phyloP scores from a whole-genome alignment of 2,888 invertebrate species.

The Cabera pusaria region DNA sequence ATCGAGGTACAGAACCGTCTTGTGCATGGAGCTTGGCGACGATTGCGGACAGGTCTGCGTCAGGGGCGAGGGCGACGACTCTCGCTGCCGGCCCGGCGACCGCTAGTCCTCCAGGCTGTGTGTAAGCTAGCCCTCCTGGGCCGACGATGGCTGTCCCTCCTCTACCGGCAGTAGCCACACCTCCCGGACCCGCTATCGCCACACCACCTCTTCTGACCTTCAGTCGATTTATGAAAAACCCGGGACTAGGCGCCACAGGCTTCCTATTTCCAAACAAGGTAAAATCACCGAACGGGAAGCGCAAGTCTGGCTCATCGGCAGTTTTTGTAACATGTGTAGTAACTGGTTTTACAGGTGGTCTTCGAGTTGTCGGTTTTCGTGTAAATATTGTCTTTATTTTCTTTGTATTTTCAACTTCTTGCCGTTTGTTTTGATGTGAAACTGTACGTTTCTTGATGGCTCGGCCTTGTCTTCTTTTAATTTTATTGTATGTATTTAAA shows the following conservation, averaged over 20 bases:
- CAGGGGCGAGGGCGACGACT: slow-evolving; percentile 86
- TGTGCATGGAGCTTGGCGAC: slow-evolving; percentile 68
- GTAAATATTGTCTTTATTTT: slow-evolving; percentile 52
- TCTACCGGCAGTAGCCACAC: slow-evolving; percentile 90
- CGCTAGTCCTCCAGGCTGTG: slow-evolving; percentile 89
- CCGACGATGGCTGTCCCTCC: slow-evolving; percentile 92
- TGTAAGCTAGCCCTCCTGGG: slow-evolving; percentile 89
- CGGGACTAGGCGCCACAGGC: slow-evolving; percentile 74
- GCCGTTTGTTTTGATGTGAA: slow-evolving; percentile 37
- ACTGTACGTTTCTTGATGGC: slow-evolving; percentile 62
- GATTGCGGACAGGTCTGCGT: slow-evolving; percentile 83
- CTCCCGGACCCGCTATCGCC: slow-evolving; percentile 92
- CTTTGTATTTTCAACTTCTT: slow-evolving; percentile 43
- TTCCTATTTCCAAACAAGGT: slow-evolving; percentile 37
- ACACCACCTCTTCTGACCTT: slow-evolving; percentile 90
- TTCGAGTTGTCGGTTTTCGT: slow-evolving; percentile 41
- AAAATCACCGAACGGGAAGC: slow-evolving; percentile 33
- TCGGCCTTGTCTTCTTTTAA: slow-evolving; percentile 50
- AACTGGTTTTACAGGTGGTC: slow-evolving; percentile 49
- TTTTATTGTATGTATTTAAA: slow-evolving; percentile 21
- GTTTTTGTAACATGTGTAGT: slow-evolving; percentile 48
- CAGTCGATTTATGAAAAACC: slow-evolving; percentile 87
- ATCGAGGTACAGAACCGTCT: slow-evolving; percentile 62
- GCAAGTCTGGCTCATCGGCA: slow-evolving; percentile 34
- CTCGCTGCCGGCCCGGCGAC: slow-evolving; percentile 90